Evolutionary conservation across 2,797 vertebrate genomes (phyloP).

Genomic region (Acanthiza pusilla): DNA sequence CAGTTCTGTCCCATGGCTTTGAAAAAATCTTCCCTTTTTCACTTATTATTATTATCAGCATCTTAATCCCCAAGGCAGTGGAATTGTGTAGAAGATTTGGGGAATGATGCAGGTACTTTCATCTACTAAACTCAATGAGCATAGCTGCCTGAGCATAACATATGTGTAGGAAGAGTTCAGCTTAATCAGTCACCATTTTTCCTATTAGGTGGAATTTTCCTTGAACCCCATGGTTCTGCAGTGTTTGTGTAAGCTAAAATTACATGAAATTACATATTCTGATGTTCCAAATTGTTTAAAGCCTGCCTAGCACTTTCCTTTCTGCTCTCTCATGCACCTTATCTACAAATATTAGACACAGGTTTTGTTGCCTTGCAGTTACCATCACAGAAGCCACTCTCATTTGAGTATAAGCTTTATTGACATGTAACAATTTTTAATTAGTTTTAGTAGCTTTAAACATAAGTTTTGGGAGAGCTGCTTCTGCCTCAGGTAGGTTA

Average conservation of each 20-base stretch:
- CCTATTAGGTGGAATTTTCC: not conserved
- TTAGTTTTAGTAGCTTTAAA: not conserved
- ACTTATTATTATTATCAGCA: not conserved
- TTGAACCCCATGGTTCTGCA: not conserved
- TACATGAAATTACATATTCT: not conserved
- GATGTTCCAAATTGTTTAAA: not conserved
- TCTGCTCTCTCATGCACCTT: not conserved
- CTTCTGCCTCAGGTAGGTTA: not conserved
- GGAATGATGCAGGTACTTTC: not conserved
- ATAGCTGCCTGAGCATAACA: not conserved
- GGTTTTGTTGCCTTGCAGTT: not conserved
- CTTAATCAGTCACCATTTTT: not conserved
- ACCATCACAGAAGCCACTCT: not conserved
- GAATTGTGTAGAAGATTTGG: not conserved
- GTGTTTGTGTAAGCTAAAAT: not conserved
- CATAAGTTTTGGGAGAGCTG: not conserved
- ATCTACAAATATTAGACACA: not conserved
- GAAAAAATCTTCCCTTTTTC: not conserved
- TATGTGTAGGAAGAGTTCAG: not conserved
- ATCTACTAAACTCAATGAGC: not conserved
- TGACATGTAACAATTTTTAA: not conserved
- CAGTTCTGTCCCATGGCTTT: not conserved
- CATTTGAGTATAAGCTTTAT: not conserved
- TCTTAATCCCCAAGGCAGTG: not conserved
- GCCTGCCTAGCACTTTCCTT: not conserved